Base-by-base conservation (phyloP, 1,140 invertebrate genomes). In the Platyura marginata region DNA sequence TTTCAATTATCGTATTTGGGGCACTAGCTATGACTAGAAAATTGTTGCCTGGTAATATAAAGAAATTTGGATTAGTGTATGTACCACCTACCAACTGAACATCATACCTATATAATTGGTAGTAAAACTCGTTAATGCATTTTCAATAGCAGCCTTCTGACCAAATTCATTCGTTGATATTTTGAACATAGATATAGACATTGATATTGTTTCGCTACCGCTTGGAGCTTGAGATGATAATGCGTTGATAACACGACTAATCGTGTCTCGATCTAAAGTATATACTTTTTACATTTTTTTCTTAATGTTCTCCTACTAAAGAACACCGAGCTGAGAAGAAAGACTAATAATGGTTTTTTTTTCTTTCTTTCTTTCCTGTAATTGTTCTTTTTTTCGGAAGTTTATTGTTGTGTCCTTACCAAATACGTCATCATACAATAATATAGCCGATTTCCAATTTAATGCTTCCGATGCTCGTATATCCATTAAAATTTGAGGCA, bases 401-500 rank as follows among this genome's bases (percentile, higher is more conserved):
- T n/a, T n/a, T n/a, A n/a, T n/a, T n/a, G n/a, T n/a, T n/a, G 16
- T 20, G 3, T 46, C 55, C 64, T 64, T 64, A 85, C 81, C 71
- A 42, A 81, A 67, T 0, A 68, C 72, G 47, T 75, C 65, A 50
- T 86, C 81, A 49, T 81, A 72, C 21, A 87, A 58, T 21, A 85
- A 59, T 36, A 75, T 68, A 8, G 74, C 67, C 13, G 72, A 72
- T 45, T 72, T 77, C 81, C 81, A 86, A 36, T 70, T 61, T 15
- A 83, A 62, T 11, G 68, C 61, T 34, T 68, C 61, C 5, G 59
- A 61, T 3, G 69, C 70, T 45, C 78, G 67, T 13, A 83, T 58
- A 58, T 87, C 83, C 0, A 81, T 60, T 10, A 85, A 54, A 4
- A 86, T 60, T 63, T 86, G 83, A 0, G 81, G 69, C 32, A 85